Evolutionary conservation across 2,888 invertebrate species (phyloP), one percentile per base, ranked within the genome.

Genomic region (Kryphioiulus occultus): DNA sequence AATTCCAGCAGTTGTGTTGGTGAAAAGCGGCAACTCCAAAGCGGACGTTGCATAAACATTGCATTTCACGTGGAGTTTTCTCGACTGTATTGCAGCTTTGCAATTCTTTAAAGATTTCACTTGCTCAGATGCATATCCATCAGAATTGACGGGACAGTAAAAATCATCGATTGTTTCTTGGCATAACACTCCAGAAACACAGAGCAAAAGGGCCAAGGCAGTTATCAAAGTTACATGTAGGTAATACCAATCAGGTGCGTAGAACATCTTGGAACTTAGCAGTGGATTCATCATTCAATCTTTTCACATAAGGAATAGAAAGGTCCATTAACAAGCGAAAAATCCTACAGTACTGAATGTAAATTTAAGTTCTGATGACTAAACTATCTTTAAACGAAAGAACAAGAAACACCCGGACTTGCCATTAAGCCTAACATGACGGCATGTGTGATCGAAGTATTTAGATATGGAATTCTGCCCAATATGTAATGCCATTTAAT

Each of bases 1-100:
- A 59, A 86, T 86, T 22, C 86, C 86, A 59, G 32, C 30, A 35
- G 86, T 47, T 26, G 47, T 59, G 53, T 86, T 86, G 22, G 86
- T 44, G 15, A 86, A 86, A 59, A 47, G 35, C 32, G 86, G 53
- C 30, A 59, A 53, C 19, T 35, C 26, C n/a, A 53, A 26, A 2
- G 22, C 30, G 1, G 86, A 35, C n/a, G 35, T 59, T 26, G 86
- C 86, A 53, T 86, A 86, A 35, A 86, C 86, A 35, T 12, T 35
- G 59, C 86, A 86, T n/a, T 4, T 84, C 30, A 84, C n/a, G 19
- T 30, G 30, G n/a, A 84, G 39, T 84, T 59, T 59, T 7, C 22
- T 22, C 59, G 22, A 22, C 12, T 59, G 0, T 3, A 59, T 59
- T 22, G 59, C 22, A 22, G 22, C 22, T 4, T 22, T 22, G 59